Base-by-base conservation (phyloP, 2,797 vertebrate genomes). In the Notolabrus celidotus region DNA sequence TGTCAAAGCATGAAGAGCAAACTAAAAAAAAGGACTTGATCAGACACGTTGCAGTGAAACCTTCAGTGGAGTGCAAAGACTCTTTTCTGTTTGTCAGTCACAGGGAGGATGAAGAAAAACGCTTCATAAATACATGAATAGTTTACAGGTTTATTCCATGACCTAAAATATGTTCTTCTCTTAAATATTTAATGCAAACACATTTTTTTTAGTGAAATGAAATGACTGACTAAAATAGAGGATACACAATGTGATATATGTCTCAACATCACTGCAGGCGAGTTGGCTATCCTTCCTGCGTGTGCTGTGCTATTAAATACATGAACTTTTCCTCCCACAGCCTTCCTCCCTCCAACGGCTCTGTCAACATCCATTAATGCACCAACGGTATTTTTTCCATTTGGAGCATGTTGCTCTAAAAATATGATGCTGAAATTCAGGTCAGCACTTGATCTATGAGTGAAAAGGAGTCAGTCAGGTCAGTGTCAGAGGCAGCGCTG, bases 391-490 rank as follows among this genome's bases (percentile, higher is more conserved):
- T 79, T 85, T 31, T n/a, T 82, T 64, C 64, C 64, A 69, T 71
- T 63, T 74, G 50, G 70, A 76, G 77, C 56, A 33, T 52, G 23
- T 19, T 3, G 77, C 56, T 74, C 77, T 71, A 79, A 84, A 85
- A 82, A 85, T 79, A 68, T 3, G 6, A 50, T 11, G 7, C 68
- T 80, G 20, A 76, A 68, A 82, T 85, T 73, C 61, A 82, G 80
- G 79, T 84, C 79, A 77, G 45, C 6, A 22, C 33, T 88, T 81
- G 45, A 81, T 77, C 72, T 59, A 39, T 64, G 53, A 22, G 58
- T 78, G 71, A 59, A 57, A 52, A 25, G 50, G 42, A 60, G 43
- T 66, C 38, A 29, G 54, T 49, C 43, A 47, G 80, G 65, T 77
- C 63, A 67, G 46, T 74, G 71, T 83, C 41, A 51, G 52, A 79